phyloP scores from a whole-genome alignment of 2,888 invertebrate genomes.

The Salticus scenicus region DNA sequence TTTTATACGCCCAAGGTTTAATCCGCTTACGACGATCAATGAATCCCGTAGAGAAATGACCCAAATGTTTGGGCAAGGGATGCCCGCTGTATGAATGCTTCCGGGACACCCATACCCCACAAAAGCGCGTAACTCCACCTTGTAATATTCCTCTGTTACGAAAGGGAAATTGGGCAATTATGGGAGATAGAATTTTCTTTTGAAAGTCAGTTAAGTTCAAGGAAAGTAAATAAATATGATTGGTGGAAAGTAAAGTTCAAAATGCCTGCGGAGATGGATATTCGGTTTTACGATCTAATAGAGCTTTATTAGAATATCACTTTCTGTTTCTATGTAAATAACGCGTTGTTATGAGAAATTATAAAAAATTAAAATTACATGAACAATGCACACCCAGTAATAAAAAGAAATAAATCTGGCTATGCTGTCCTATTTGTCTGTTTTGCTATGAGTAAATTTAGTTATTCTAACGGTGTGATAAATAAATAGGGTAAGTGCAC shows the following conservation, averaged over 20 bases:
- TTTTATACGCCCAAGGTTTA: constrained; percentile 7
- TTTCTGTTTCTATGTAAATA: no score
- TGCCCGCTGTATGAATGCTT: constrained; percentile 5
- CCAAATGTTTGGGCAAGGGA: constrained; percentile 17
- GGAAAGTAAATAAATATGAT: not conserved
- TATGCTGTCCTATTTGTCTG: no score
- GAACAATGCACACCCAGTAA: no score
- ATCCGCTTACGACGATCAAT: not conserved
- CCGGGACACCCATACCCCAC: constrained; percentile 36
- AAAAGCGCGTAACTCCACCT: constrained; percentile 29
- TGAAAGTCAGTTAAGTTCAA: not conserved
- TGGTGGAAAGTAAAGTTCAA: not conserved
- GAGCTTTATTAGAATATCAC: no score
- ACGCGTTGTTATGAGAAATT: no score
- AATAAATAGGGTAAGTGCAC: no score
- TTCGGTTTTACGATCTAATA: no score
- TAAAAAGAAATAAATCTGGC: no score
- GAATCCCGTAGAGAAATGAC: constrained; percentile 43
- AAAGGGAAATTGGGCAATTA: constrained; percentile 36
- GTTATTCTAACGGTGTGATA: no score
- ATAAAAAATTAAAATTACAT: no score
- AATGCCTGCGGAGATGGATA: no score
- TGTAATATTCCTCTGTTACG: constrained; percentile 9
- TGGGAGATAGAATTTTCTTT: not conserved
- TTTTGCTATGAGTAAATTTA: no score